Base-by-base conservation (phyloP, 2,888 invertebrate species). In the Xanthorhoe designata region DNA sequence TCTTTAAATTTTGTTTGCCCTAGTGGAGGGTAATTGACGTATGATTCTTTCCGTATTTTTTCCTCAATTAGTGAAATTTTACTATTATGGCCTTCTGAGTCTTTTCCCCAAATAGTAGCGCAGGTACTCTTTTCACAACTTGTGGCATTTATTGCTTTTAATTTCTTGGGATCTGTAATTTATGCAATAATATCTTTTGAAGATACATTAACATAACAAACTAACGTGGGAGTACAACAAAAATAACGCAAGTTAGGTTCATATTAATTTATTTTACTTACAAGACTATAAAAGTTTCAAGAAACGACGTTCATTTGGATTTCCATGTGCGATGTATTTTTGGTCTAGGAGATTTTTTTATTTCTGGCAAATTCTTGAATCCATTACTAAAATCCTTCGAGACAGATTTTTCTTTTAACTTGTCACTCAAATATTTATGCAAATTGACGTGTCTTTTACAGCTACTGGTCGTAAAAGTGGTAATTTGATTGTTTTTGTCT, bases 161-260 rank as follows among this genome's bases (percentile, higher is more conserved):
- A 50, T 79, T 79, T 75, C 75, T 83, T 85, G 74, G 69, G 53
- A 82, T 82, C 90, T 90, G 89, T 66, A 89, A 68, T 64, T 38
- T 53, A 49, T 54, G 60, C 60, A 62, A 57, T 8, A 64, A 54
- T 52, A 61, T 15, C 59, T 35, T 49, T 47, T 53, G 19, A 56
- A 61, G 51, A 19, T 29, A 58, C 57, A 61, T 24, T 9, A 4
- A 61, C 29, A 51, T 17, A 51, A 65, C 42, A 55, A 15, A 29
- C 58, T 74, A 71, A 80, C 84, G 86, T 90, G 91, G 90, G 88
- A 91, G 90, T 86, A 89, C 89, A 89, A 87, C 82, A 82, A 82
- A 79, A 67, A 55, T 13, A 58, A 47, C 29, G 8, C 35, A 54
- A 53, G 52, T 18, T n/a, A 0, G 45, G 42, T 58, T 47, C 2